Evolutionary conservation across 2,888 invertebrate genomes (phyloP).

Genomic region (Cheilosia impressa): DNA sequence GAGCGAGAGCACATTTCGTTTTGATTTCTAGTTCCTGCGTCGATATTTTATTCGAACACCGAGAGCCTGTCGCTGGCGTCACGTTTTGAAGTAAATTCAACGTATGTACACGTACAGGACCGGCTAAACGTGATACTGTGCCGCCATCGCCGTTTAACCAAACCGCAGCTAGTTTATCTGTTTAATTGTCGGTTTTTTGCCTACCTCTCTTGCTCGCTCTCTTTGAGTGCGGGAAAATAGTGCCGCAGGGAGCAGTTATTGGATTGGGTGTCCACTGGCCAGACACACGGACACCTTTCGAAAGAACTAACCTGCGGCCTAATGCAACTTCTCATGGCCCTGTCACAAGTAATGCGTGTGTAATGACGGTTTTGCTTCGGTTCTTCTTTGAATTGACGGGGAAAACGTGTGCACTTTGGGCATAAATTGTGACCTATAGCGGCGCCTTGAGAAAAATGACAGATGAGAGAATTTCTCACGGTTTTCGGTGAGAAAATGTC

Average conservation of each 20-base stretch:
- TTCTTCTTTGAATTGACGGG: constrained; percentile 45
- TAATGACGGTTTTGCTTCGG: constrained; percentile 48
- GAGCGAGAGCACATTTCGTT: constrained; percentile 31
- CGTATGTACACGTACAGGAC: constrained; percentile 18
- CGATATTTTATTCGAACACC: constrained; percentile 36
- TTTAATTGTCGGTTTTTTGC: constrained; percentile 55
- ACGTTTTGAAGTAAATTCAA: constrained; percentile 62
- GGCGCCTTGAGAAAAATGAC: background rate
- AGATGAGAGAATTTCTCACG: constrained; percentile 5
- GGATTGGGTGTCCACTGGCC: constrained; percentile 3
- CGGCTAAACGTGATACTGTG: constrained; percentile 32
- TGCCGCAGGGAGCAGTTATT: constrained; percentile 33
- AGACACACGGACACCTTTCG: constrained; percentile 17
- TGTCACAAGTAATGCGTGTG: constrained; percentile 45
- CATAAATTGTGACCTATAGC: background rate
- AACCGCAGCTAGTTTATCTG: constrained; percentile 46
- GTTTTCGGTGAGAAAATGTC: background rate
- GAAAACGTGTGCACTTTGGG: background rate
- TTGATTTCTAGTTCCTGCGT: constrained; percentile 58
- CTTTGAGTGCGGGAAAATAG: constrained; percentile 20
- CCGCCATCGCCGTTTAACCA: constrained; percentile 27
- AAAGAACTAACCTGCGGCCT: constrained; percentile 25
- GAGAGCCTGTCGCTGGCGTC: constrained; percentile 46
- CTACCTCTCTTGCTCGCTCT: background rate
- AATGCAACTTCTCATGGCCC: constrained; percentile 22